phyloP scores from a whole-genome alignment of 2,113 vertebrate genomes.

The Oostethus manadensis region DNA sequence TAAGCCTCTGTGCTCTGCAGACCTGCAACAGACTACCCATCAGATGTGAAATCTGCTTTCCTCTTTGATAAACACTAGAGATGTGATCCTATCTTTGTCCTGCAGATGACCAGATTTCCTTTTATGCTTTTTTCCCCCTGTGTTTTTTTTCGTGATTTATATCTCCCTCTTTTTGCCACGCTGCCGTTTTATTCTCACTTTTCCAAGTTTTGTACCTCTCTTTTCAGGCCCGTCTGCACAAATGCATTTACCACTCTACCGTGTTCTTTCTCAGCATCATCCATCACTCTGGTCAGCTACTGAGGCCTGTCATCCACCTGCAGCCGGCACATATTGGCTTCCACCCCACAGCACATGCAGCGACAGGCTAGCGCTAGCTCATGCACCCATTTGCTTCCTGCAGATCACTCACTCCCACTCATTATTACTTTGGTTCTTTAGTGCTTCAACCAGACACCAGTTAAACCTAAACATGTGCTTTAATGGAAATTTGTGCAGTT shows the following conservation, averaged over 20 bases:
- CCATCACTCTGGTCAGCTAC: conserved; percentile 50
- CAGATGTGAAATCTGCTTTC: conserved; percentile 75
- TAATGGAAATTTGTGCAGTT: conserved; percentile 4
- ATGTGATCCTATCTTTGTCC: conserved; percentile 75
- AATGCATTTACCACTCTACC: conserved; percentile 47
- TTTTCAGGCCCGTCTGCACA: conserved; percentile 49
- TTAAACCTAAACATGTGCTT: conserved; percentile 2
- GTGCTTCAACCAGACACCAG: conserved; percentile 21
- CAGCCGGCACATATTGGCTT: conserved; percentile 25
- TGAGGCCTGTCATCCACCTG: conserved; percentile 42
- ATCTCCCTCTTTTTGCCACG: neutral
- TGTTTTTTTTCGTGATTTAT: conserved; percentile 38
- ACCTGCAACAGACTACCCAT: conserved; percentile 61
- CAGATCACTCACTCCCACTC: conserved; percentile 14
- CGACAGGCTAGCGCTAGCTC: conserved; percentile 19
- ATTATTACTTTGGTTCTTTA: conserved; percentile 12
- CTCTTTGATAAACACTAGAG: conserved; percentile 69
- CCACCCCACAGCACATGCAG: conserved; percentile 22
- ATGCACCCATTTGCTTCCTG: conserved; percentile 30
- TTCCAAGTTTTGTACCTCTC: conserved; percentile 41
- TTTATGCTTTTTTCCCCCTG: conserved; percentile 54
- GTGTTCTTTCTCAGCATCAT: conserved; percentile 45
- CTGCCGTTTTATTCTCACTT: conserved; percentile 38
- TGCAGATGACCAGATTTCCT: conserved; percentile 74
- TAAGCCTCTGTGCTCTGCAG: conserved; percentile 55